Evolutionary conservation across 2,113 vertebrate genomes (phyloP), one percentile per base, ranked within the genome.

Genomic region (Shinisaurus crocodilurus): DNA sequence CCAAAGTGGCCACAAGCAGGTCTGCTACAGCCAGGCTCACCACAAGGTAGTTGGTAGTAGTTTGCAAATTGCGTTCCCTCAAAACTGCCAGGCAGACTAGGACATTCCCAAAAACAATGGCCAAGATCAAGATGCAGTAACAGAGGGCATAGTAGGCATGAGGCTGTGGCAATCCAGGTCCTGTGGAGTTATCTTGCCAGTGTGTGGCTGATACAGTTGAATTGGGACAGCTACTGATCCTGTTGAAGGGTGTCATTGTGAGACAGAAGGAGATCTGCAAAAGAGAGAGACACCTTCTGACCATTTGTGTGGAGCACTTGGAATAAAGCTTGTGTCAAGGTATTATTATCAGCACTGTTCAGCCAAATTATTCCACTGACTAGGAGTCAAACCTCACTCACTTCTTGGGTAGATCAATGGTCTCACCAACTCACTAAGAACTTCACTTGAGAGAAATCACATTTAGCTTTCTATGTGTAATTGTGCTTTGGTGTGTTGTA

Each of bases 1-100:
- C 99, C 95, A 99, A 90, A 6, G 97, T 98, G 80, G 98, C 98
- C 96, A 99, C 98, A 85, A 99, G 97, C 95, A 99, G 93, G 96
- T 99, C 98, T 0, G 99, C 98, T 90, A 99, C 98, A 0, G 98
- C 98, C 96, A 99, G 96, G 96, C 98, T 99, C 88, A 99, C 98
- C 94, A 99, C 98, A 43, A 99, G 97, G 96, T 99, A 99, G 97
- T 99, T 99, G 89, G 98, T 99, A 69, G 98, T 98, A 34, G 98
- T 99, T 96, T 99, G 98, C 81, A 99, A 96, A 60, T 97, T 94
- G 1, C 98, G 97, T 45, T 99, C 98, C 90, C 97, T 97, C 95
- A 99, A 90, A 95, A 99, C 99, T 0, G 98, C 98, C 92, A 98
- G 86, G 87, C 98, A 99, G 85, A 99, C 99, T 90, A 99, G 97